Percentiles rank a stretch among this genome's conserved stretches.
phyloP scores from a whole-genome alignment of 2,113 vertebrate species.

The Oenanthe oenanthe region DNA sequence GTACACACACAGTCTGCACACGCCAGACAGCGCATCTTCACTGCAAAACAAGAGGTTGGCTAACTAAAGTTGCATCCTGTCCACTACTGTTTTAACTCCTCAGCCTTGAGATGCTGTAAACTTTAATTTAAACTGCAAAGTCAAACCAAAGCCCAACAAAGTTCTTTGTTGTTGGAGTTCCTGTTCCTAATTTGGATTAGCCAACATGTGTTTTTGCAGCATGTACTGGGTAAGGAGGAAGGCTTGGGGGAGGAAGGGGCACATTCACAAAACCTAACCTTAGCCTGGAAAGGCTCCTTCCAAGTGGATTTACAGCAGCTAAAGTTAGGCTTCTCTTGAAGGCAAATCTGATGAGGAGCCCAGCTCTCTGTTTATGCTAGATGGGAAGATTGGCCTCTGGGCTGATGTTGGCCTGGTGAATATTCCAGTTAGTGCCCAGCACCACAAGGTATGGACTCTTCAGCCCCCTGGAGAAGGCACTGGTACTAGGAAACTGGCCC shows the following conservation, averaged over 20 bases:
- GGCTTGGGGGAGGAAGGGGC: neutral
- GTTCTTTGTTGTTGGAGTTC: neutral
- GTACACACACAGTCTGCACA: neutral
- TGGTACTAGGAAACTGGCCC: slow-evolving; percentile 29
- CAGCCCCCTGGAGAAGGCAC: slow-evolving; percentile 49
- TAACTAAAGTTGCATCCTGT: neutral
- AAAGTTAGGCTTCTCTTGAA: slow-evolving; percentile 34
- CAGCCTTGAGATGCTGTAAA: neutral
- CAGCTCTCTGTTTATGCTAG: neutral
- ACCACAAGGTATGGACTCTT: neutral
- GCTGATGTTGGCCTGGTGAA: neutral
- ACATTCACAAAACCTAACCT: slow-evolving; percentile 7
- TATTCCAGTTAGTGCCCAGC: slow-evolving; percentile 25
- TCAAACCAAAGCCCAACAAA: neutral
- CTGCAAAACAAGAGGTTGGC: slow-evolving; percentile 48
- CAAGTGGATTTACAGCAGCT: neutral
- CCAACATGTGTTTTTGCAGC: slow-evolving; percentile 30
- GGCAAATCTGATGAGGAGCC: slow-evolving; percentile 34
- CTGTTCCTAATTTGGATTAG: neutral
- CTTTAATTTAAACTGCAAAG: neutral
- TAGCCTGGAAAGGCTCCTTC: slow-evolving; percentile 13
- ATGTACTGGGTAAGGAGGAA: slow-evolving; percentile 1
- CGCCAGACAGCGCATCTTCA: neutral
- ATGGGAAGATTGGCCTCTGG: neutral
- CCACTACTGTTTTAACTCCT: neutral